phyloP scores from a whole-genome alignment of 1,140 invertebrate species.

The Rhopalosiphum padi region DNA sequence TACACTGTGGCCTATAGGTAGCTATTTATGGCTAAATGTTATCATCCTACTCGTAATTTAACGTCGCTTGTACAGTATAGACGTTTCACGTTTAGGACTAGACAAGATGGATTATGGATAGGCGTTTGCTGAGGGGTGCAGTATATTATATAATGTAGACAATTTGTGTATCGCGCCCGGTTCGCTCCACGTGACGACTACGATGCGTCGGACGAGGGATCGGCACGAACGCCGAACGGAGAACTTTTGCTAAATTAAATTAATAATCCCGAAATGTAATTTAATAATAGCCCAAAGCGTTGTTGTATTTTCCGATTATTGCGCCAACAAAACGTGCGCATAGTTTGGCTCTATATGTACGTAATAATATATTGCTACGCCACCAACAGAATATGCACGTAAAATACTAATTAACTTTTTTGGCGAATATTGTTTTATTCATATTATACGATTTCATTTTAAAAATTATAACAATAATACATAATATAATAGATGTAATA shows the following conservation, averaged over 20 bases:
- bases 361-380: neutral
- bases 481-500: neutral
- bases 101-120: neutral
- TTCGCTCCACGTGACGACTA: neutral
- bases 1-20: too few species aligned
- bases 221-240: neutral
- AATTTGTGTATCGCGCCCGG: neutral
- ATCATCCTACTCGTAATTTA: neutral
- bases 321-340: slow-evolving; percentile 41
- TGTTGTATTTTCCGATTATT: slow-evolving; percentile 27
- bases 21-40: neutral
- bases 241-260: slow-evolving; percentile 39
- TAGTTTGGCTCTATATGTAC: neutral
- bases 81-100: too few species aligned
- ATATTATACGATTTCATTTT: neutral
- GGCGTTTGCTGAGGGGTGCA: neutral
- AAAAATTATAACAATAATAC: neutral
- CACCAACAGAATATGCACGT: neutral
- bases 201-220: slow-evolving; percentile 5
- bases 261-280: slow-evolving; percentile 44
- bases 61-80: neutral
- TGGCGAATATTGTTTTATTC: slow-evolving; percentile 13
- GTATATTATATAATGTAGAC: slow-evolving; percentile 5
- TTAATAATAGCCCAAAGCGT: slow-evolving; percentile 36
- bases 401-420: slow-evolving; percentile 36